A percentile compares a stretch with the other conserved stretches of the same genome.
These are phyloP conservation scores for Drosophila kambysellisi DNA, from an alignment of 2,888 invertebrate genomes.

Conservation along the genomic window DNA sequence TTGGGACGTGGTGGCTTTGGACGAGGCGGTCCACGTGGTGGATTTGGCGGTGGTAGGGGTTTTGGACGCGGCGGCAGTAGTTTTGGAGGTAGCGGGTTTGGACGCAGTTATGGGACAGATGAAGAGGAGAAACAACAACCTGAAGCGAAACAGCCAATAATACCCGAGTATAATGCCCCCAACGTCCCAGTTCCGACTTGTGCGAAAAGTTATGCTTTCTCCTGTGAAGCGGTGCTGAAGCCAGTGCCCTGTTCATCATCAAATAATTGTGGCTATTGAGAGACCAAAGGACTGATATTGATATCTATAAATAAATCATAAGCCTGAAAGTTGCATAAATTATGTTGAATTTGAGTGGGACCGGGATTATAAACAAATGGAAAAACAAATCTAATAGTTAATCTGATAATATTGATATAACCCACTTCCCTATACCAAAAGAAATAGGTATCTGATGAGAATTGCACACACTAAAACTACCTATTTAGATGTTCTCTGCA, in stretches of 20 bases:
- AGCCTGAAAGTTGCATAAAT: slow-evolving; percentile 2
- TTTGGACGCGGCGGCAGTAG: slow-evolving; percentile 17
- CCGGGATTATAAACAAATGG: neutral
- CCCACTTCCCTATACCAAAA: neutral
- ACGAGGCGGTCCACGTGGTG: slow-evolving; percentile 11
- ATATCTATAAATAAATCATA: slow-evolving; percentile 38
- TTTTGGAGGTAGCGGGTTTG: slow-evolving; percentile 33
- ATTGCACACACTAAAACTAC: too few species aligned
- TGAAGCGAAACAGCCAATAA: neutral
- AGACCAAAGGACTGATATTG: slow-evolving; percentile 47
- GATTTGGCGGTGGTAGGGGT: slow-evolving; percentile 10
- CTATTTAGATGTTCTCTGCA: neutral
- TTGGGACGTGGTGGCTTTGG: slow-evolving; percentile 16
- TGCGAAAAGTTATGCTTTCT: slow-evolving; percentile 69
- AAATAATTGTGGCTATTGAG: slow-evolving; percentile 46
- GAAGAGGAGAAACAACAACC: slow-evolving; percentile 6
- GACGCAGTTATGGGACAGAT: slow-evolving; percentile 50
- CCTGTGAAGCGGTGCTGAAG: slow-evolving; percentile 68
- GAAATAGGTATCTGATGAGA: neutral
- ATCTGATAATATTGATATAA: neutral
- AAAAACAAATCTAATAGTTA: neutral
- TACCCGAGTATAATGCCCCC: slow-evolving; percentile 8
- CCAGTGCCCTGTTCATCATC: slow-evolving; percentile 62
- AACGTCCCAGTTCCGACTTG: slow-evolving; percentile 58
- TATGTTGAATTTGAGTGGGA: neutral